These are phyloP conservation scores for Oreortyx pictus DNA, from an alignment of 2,797 vertebrate genomes.

Conservation along the genomic window DNA sequence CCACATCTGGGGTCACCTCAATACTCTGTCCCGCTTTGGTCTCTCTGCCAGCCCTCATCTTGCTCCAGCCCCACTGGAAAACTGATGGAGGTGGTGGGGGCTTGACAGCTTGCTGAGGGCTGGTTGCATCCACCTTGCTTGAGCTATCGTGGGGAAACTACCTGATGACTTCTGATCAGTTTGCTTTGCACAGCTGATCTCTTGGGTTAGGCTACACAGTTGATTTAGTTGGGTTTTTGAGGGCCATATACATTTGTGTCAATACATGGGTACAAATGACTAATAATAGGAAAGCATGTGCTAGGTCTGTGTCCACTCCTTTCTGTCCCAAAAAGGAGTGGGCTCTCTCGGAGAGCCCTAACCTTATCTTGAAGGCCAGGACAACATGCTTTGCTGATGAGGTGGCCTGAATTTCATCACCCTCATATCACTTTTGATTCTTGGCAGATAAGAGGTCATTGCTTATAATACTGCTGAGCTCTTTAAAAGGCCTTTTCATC, in stretches of 20 bases:
- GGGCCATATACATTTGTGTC: not conserved
- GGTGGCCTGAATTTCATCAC: slow-evolving; percentile 69
- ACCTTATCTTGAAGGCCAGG: slow-evolving; percentile 74
- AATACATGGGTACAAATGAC: slow-evolving; percentile 42
- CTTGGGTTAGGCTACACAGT: not conserved
- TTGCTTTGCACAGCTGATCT: rapidly evolving
- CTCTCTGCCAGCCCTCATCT: not conserved
- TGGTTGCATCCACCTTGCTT: not conserved
- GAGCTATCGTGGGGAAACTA: rapidly evolving
- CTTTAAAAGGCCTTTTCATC: slow-evolving; percentile 49
- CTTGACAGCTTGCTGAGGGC: not conserved
- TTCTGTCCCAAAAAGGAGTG: slow-evolving; percentile 66
- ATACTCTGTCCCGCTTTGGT: not conserved
- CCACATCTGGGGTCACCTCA: not conserved
- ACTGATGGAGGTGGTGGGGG: not conserved
- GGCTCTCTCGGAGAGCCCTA: slow-evolving; percentile 53
- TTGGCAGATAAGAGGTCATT: slow-evolving; percentile 51
- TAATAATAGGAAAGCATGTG: slow-evolving; percentile 68
- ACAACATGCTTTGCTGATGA: slow-evolving; percentile 69
- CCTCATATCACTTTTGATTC: slow-evolving; percentile 68
- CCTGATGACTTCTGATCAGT: not conserved
- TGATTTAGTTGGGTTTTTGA: not conserved
- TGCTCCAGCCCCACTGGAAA: not conserved
- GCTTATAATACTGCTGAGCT: slow-evolving; percentile 61
- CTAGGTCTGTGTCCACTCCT: slow-evolving; percentile 51